Conservation (phyloP, 2,113 vertebrate species). For the Ctenomys sociabilis region DNA sequence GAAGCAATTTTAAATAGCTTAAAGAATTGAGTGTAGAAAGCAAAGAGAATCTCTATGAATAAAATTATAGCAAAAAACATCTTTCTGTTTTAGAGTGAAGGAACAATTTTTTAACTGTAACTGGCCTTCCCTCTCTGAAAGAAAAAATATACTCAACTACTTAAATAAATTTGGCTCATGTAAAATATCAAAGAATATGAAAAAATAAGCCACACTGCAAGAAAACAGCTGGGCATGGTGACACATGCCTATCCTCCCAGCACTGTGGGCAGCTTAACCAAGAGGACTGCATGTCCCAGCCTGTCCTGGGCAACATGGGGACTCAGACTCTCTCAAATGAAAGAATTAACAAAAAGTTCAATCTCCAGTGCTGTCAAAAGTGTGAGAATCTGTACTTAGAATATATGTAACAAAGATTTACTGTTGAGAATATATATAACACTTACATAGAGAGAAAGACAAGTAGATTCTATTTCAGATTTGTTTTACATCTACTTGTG, state of each 20-base stretch:
- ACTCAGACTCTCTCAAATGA: background rate
- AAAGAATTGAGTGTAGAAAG: background rate
- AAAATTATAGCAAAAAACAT: background rate
- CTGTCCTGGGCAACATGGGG: background rate
- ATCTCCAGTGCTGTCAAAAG: background rate
- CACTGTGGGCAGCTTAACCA: background rate
- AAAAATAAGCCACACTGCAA: background rate
- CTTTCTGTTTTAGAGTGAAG: background rate
- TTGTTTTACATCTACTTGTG: background rate
- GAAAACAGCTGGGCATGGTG: background rate
- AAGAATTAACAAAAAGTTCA: background rate
- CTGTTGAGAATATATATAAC: background rate
- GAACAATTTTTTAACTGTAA: background rate
- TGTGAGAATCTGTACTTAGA: background rate
- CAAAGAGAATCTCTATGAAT: background rate
- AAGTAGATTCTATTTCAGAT: background rate
- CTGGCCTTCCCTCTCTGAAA: rapidly evolving
- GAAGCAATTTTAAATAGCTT: background rate
- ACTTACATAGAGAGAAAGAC: background rate
- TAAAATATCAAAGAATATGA: conserved; percentile 34
- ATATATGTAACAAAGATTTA: background rate
- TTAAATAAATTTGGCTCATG: background rate
- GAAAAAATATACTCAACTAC: background rate
- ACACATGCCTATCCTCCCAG: background rate
- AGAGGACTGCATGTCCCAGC: background rate